Percentiles rank a stretch among this genome's conserved stretches.
Conservation (phyloP, 2,113 vertebrate species). For the Addax nasomaculatus region DNA sequence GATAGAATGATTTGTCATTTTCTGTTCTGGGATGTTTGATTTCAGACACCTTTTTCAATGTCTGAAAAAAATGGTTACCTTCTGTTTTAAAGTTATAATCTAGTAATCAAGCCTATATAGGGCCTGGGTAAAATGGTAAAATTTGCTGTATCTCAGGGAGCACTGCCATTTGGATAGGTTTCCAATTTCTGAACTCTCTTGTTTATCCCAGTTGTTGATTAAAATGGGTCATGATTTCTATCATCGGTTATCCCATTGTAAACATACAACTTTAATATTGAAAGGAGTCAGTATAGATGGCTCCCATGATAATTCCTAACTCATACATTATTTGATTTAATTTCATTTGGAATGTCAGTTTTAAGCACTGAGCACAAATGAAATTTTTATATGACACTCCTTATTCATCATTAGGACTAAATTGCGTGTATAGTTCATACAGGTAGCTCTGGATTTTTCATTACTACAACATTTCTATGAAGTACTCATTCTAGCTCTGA, state of each 20-base stretch:
- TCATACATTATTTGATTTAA: slow-evolving; percentile 71
- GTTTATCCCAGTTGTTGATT: slow-evolving; percentile 61
- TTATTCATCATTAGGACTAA: slow-evolving; percentile 66
- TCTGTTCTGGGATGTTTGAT: slow-evolving; percentile 36
- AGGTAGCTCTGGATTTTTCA: slow-evolving; percentile 41
- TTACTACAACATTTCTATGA: not conserved
- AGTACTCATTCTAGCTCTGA: not conserved
- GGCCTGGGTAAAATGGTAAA: not conserved
- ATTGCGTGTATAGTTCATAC: slow-evolving; percentile 61
- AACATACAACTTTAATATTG: slow-evolving; percentile 77
- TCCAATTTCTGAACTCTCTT: slow-evolving; percentile 25
- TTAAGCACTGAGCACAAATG: slow-evolving; percentile 72
- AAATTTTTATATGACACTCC: slow-evolving; percentile 64
- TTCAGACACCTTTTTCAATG: slow-evolving; percentile 39
- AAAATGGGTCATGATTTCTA: slow-evolving; percentile 65
- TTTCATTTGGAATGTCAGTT: slow-evolving; percentile 77
- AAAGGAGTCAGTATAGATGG: slow-evolving; percentile 50
- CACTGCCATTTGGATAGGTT: slow-evolving; percentile 21
- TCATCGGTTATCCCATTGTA: slow-evolving; percentile 63
- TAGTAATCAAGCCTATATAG: slow-evolving; percentile 17
- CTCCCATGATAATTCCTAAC: slow-evolving; percentile 66
- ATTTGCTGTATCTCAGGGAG: slow-evolving; percentile 48
- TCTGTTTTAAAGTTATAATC: slow-evolving; percentile 50
- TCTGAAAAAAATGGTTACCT: not conserved
- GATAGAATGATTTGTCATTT: slow-evolving; percentile 38